Conservation (phyloP, 2,797 vertebrate species). For the Ctenochaetus hawaiiensis region DNA sequence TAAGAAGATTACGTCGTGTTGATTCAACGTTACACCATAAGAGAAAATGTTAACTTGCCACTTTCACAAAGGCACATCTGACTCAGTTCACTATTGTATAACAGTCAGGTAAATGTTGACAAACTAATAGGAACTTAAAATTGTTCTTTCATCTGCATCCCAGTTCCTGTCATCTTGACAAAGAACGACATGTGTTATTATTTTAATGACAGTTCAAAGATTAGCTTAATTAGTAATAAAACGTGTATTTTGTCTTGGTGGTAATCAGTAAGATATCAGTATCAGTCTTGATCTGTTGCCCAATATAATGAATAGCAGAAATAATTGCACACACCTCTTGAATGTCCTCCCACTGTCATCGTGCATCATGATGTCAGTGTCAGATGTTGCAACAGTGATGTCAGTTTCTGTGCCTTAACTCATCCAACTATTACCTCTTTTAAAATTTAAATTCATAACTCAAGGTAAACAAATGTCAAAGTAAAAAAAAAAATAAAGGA, state of each 20-base stretch:
- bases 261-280: too few species aligned
- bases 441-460: background rate
- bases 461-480: background rate
- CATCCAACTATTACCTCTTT: background rate
- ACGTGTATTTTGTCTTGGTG: background rate
- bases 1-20: too few species aligned
- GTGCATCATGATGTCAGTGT: conserved; percentile 7
- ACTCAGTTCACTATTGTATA: too few species aligned
- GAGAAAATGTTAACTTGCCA: too few species aligned
- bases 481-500: background rate
- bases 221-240: too few species aligned
- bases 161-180: background rate
- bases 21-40: too few species aligned
- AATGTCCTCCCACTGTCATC: conserved; percentile 11
- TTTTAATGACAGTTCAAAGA: background rate
- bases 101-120: too few species aligned
- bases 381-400: background rate
- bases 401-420: background rate
- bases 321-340: conserved; percentile 17
- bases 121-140: background rate
- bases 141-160: background rate
- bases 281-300: conserved; percentile 6
- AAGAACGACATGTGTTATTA: background rate
- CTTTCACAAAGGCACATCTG: too few species aligned
- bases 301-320: conserved; percentile 1